phyloP scores from a whole-genome alignment of 2,113 vertebrate genomes.

The Aptenodytes patagonicus region DNA sequence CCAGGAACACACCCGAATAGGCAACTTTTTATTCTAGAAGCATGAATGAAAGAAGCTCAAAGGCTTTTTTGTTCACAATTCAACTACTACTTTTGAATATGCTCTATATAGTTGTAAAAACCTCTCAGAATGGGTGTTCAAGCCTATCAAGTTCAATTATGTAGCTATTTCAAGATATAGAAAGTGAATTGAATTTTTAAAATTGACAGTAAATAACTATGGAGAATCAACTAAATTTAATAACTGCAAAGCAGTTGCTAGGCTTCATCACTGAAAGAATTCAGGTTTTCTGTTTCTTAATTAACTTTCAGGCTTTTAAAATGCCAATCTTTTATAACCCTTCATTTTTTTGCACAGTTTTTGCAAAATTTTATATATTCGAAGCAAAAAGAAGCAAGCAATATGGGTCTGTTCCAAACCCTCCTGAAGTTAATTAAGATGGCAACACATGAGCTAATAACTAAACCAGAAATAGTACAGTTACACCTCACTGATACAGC shows the following conservation, averaged over 20 bases:
- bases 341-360: not conserved
- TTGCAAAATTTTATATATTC: not conserved
- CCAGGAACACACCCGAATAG: not conserved
- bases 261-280: not conserved
- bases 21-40: not conserved
- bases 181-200: not conserved
- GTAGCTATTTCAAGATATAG: not conserved
- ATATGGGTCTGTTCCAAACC: not conserved
- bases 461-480: not conserved
- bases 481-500: not conserved
- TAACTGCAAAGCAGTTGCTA: not conserved
- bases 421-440: not conserved
- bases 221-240: not conserved
- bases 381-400: not conserved
- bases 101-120: not conserved
- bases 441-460: not conserved
- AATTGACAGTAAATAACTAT: not conserved
- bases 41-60: not conserved
- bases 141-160: not conserved
- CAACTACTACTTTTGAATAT: not conserved
- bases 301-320: not conserved
- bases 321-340: not conserved
- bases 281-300: not conserved
- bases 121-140: not conserved
- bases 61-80: not conserved